phyloP scores from a whole-genome alignment of 2,797 vertebrate species.

The Xiphorhynchus erythropygius region DNA sequence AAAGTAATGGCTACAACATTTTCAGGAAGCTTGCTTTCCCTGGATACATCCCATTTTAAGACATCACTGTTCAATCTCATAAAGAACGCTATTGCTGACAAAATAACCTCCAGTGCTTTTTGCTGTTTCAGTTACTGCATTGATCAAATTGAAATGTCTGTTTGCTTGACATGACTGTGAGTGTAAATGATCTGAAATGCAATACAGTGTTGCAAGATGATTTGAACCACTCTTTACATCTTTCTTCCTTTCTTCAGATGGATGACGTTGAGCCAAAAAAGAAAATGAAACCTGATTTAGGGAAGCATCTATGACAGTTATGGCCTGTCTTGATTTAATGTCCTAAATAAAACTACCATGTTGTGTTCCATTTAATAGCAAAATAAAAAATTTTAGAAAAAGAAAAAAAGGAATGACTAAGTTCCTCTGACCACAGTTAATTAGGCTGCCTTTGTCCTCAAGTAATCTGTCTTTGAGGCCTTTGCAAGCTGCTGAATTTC shows the following conservation, averaged over 20 bases:
- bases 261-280: neutral
- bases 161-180: neutral
- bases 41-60: constrained; percentile 62
- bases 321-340: neutral
- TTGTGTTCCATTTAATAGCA: neutral
- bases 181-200: neutral
- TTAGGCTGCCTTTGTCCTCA: neutral
- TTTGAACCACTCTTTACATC: neutral
- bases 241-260: neutral
- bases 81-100: constrained; percentile 30
- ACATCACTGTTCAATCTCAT: constrained; percentile 67
- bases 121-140: constrained; percentile 35
- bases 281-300: neutral
- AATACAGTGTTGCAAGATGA: neutral
- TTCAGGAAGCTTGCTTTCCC: constrained; percentile 57
- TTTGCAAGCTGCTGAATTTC: neutral
- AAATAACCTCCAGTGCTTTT: constrained; percentile 24
- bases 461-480: neutral
- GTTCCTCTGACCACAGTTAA: neutral
- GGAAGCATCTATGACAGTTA: neutral
- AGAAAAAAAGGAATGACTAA: neutral
- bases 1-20: constrained; percentile 31
- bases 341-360: neutral
- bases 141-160: constrained; percentile 10
- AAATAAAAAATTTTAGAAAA: neutral